Percentiles rank a stretch among this genome's conserved stretches.
These are phyloP conservation scores for Dinothrombium tinctorium DNA, from an alignment of 1,140 invertebrate genomes.

Conservation along the genomic window DNA sequence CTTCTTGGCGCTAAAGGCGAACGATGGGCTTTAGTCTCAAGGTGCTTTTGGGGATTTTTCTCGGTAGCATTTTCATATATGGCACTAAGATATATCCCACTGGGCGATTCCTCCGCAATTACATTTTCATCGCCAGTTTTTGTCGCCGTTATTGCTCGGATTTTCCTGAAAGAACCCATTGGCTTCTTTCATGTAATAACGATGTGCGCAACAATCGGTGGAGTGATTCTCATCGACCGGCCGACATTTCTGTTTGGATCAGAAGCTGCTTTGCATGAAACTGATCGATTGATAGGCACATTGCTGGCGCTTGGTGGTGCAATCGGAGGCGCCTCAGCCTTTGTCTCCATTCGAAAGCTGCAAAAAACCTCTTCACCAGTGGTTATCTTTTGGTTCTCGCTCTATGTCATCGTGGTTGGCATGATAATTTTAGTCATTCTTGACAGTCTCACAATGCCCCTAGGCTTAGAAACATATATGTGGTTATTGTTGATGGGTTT, in stretches of 20 bases:
- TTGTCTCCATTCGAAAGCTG: slow-evolving; percentile 50
- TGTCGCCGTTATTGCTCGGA: slow-evolving; percentile 27
- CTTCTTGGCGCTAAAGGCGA: background rate
- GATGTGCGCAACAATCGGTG: slow-evolving; percentile 23
- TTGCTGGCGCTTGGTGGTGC: slow-evolving; percentile 55
- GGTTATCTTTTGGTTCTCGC: slow-evolving; percentile 36
- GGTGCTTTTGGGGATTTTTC: background rate
- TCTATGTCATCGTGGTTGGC: background rate
- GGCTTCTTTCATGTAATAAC: slow-evolving; percentile 26
- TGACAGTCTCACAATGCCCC: background rate
- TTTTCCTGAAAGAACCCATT: slow-evolving; percentile 28
- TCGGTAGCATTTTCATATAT: background rate
- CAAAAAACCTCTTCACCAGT: slow-evolving; percentile 60
- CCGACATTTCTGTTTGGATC: slow-evolving; percentile 26
- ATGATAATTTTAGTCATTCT: background rate
- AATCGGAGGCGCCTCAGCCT: slow-evolving; percentile 61
- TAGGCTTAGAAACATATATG: too few species aligned
- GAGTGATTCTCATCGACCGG: slow-evolving; percentile 26
- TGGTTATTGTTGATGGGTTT: slow-evolving; percentile 17
- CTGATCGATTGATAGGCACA: slow-evolving; percentile 37
- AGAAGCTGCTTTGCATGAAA: slow-evolving; percentile 1
- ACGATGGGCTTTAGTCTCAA: background rate
- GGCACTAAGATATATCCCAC: slow-evolving; percentile 23
- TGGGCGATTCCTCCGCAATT: slow-evolving; percentile 31
- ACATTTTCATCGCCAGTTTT: slow-evolving; percentile 31